These are phyloP conservation scores for Stegodyphus mimosarum DNA, from an alignment of 1,140 invertebrate genomes.

Conservation along the genomic window DNA sequence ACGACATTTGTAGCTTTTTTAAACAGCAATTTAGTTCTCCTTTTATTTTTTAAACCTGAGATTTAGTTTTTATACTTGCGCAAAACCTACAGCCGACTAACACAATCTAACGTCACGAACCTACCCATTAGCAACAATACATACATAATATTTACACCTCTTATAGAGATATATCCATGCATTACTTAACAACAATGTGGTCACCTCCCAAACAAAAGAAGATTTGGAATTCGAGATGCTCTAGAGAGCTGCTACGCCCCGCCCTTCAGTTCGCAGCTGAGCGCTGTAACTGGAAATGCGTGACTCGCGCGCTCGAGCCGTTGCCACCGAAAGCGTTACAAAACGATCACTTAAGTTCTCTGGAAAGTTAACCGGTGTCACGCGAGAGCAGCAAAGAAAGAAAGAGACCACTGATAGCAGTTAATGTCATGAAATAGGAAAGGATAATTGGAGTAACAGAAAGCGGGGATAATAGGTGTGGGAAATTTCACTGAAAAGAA, in stretches of 20 bases:
- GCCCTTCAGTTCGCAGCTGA: background rate
- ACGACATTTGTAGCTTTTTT: no score
- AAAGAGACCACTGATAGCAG: constrained; percentile 43
- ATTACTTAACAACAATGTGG: background rate
- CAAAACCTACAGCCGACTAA: no score
- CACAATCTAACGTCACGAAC: background rate
- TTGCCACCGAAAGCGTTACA: constrained; percentile 56
- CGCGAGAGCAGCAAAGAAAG: background rate
- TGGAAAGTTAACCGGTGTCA: constrained; percentile 13
- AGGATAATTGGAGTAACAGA: constrained; percentile 33
- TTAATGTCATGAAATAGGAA: constrained; percentile 52
- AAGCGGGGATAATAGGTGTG: constrained; percentile 30
- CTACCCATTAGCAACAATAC: background rate
- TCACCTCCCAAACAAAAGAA: background rate
- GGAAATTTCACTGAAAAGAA: constrained; percentile 45
- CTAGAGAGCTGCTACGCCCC: background rate
- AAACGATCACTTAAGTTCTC: constrained; percentile 47
- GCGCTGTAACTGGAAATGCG: constrained; percentile 47
- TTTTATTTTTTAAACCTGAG: no score
- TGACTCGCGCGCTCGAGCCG: constrained; percentile 52
- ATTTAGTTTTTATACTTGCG: no score
- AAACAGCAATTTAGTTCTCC: no score
- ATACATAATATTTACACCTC: background rate
- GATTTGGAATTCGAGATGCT: background rate
- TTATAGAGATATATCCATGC: background rate